phyloP scores from a whole-genome alignment of 2,888 invertebrate species.

The Kuschelorhynchus macadamiae region DNA sequence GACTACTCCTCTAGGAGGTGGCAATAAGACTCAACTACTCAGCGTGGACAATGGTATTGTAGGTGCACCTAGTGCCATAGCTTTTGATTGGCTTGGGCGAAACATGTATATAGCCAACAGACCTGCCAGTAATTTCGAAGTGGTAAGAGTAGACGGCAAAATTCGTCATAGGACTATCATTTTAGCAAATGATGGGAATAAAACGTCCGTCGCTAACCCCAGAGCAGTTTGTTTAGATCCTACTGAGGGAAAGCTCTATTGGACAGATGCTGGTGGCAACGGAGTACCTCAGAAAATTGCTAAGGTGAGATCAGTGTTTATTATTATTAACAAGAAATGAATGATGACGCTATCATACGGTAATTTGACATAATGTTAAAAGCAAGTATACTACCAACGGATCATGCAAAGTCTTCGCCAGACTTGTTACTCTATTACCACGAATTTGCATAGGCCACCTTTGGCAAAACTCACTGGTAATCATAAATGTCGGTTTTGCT shows the following conservation, averaged over 20 bases:
- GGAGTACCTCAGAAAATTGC: conserved; percentile 48
- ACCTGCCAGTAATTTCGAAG: conserved; percentile 91
- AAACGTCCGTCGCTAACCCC: conserved; percentile 88
- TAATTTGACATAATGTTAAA: too few species aligned
- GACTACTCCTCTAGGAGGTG: conserved; percentile 87
- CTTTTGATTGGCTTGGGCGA: conserved; percentile 97
- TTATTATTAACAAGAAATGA: background rate
- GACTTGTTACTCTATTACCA: too few species aligned
- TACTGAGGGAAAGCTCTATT: conserved; percentile 93
- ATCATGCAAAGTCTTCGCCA: too few species aligned
- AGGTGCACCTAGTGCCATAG: conserved; percentile 91
- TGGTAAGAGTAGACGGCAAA: conserved; percentile 88
- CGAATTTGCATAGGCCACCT: too few species aligned
- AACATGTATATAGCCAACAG: conserved; percentile 95
- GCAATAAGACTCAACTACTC: conserved; percentile 86
- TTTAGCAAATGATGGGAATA: conserved; percentile 90
- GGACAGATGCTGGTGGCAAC: conserved; percentile 92
- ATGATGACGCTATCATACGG: too few species aligned
- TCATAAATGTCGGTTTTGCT: too few species aligned
- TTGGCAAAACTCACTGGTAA: too few species aligned
- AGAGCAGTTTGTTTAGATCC: conserved; percentile 92
- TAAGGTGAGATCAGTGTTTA: conserved; percentile 64
- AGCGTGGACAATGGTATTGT: conserved; percentile 88
- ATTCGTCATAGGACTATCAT: conserved; percentile 87
- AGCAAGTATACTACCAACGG: too few species aligned